These are phyloP conservation scores for Zaprionus tsacasi DNA, from an alignment of 1,140 invertebrate species.

Conservation along the genomic window DNA sequence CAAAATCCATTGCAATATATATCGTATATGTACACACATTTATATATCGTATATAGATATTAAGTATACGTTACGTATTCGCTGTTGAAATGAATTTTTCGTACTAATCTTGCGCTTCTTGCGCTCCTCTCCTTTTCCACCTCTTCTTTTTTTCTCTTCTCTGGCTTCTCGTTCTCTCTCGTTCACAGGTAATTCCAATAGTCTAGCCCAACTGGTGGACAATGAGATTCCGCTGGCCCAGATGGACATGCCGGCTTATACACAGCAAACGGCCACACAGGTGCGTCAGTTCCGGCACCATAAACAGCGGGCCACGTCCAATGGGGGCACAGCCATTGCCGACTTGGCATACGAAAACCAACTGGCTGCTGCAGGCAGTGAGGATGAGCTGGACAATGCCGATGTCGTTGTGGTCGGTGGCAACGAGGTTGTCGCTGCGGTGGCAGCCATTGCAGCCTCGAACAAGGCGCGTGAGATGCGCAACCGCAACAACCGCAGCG, in stretches of 20 bases:
- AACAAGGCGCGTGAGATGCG: constrained; percentile 70
- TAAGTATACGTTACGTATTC: neutral
- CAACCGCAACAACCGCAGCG: constrained; percentile 77
- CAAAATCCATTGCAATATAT: constrained; percentile 36
- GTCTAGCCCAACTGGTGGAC: constrained; percentile 87
- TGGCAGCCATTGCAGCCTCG: constrained; percentile 67
- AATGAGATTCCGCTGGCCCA: constrained; percentile 87
- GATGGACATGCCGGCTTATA: constrained; percentile 76
- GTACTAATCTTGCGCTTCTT: constrained; percentile 25
- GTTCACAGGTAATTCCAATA: constrained; percentile 87
- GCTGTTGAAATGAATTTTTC: constrained; percentile 8
- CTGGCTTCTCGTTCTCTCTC: constrained; percentile 16
- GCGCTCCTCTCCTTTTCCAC: constrained; percentile 3
- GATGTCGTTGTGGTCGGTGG: constrained; percentile 73
- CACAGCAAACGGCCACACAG: constrained; percentile 66
- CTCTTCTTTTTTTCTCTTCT: constrained; percentile 18
- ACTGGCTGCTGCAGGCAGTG: constrained; percentile 64
- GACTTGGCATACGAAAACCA: constrained; percentile 71
- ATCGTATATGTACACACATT: constrained; percentile 21
- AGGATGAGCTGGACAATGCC: constrained; percentile 71
- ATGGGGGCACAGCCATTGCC: constrained; percentile 43
- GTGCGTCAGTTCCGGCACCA: constrained; percentile 73
- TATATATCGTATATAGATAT: neutral
- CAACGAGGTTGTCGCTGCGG: constrained; percentile 77
- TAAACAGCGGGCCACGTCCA: constrained; percentile 61